phyloP scores from a whole-genome alignment of 2,113 vertebrate species.

The Numenius arquata region DNA sequence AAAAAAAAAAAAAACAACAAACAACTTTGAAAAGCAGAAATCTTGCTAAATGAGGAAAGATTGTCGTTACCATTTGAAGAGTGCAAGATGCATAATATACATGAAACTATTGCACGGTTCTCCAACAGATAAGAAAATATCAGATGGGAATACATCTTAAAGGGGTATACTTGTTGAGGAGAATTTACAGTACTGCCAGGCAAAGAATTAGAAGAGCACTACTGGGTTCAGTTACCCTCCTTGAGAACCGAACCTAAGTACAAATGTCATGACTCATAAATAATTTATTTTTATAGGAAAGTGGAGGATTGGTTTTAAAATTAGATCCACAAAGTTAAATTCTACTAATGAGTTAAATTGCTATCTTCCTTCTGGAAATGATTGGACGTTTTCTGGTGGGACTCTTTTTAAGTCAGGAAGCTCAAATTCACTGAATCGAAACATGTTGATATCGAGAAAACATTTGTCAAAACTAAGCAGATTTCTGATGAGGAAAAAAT shows the following conservation, averaged over 20 bases:
- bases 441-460: background rate
- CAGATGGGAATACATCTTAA: background rate
- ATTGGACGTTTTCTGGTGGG: background rate
- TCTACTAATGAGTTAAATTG: background rate
- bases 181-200: constrained; percentile 26
- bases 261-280: background rate
- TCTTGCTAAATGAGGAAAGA: background rate
- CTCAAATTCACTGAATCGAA: background rate
- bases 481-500: background rate
- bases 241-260: background rate
- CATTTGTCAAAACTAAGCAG: background rate
- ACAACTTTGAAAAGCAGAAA: constrained; percentile 3
- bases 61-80: background rate
- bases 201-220: constrained; percentile 43
- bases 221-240: constrained; percentile 48
- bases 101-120: background rate
- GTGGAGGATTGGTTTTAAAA: background rate
- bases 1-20: background rate
- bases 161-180: background rate
- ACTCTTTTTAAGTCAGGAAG: background rate
- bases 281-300: background rate
- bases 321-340: constrained; percentile 9
- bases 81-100: background rate
- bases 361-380: background rate
- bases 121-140: background rate